Percentiles rank a stretch among this genome's conserved stretches.
phyloP scores from a whole-genome alignment of 1,140 invertebrate species.

The Drosophila suzukii region DNA sequence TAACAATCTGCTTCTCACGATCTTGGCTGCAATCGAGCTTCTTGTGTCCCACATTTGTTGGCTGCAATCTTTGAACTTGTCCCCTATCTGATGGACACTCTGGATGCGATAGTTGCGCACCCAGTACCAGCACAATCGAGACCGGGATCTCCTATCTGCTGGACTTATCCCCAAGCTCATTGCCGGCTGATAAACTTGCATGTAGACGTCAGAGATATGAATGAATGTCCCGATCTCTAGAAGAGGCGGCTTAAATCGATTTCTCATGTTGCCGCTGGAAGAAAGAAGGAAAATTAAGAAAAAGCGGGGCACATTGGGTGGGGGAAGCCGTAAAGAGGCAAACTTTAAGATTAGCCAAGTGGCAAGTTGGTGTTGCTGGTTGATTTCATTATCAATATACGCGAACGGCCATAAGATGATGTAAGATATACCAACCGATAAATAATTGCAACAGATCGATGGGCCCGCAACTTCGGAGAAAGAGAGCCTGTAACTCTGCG shows the following conservation, averaged over 20 bases:
- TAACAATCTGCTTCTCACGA: not conserved
- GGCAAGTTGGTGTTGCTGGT: slow-evolving; percentile 51
- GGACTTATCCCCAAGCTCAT: slow-evolving; percentile 70
- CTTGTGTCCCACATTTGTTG: slow-evolving; percentile 3
- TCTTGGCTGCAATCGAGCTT: slow-evolving; percentile 18
- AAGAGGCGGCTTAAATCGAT: slow-evolving; percentile 67
- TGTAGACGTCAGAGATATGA: slow-evolving; percentile 51
- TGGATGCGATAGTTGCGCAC: slow-evolving; percentile 5
- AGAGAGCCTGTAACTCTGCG: slow-evolving; percentile 10
- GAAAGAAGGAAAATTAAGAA: slow-evolving; percentile 7
- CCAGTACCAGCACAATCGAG: slow-evolving; percentile 28
- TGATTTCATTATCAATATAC: slow-evolving; percentile 62
- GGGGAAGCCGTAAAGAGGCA: slow-evolving; percentile 7
- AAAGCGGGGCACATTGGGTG: slow-evolving; percentile 2
- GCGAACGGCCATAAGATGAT: slow-evolving; percentile 67
- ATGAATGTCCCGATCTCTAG: slow-evolving; percentile 22
- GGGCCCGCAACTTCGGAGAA: slow-evolving; percentile 8
- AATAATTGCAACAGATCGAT: slow-evolving; percentile 76
- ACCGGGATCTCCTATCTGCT: slow-evolving; percentile 64
- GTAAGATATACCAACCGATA: slow-evolving; percentile 75
- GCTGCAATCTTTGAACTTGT: slow-evolving; percentile 8
- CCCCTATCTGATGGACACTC: slow-evolving; percentile 33
- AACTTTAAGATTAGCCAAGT: slow-evolving; percentile 75
- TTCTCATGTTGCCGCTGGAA: slow-evolving; percentile 68
- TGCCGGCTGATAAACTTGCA: slow-evolving; percentile 72